A percentile compares a stretch with the other conserved stretches of the same genome.
These are phyloP conservation scores for Trisateles emortualis DNA, from an alignment of 2,888 invertebrate species.

Conservation along the genomic window DNA sequence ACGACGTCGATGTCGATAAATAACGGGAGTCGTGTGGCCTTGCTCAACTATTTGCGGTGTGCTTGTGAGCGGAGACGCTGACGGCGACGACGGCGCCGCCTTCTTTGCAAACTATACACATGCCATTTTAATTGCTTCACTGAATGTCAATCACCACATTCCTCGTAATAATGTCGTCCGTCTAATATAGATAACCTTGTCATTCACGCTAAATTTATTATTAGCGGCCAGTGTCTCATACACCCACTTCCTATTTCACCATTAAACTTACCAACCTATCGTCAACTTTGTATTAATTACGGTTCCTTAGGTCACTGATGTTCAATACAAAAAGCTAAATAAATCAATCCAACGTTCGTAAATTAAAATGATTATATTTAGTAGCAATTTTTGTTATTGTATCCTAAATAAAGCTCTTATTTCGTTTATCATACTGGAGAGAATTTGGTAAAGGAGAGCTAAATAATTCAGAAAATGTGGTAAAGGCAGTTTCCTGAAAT, in stretches of 20 bases:
- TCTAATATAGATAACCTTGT: conserved; percentile 52
- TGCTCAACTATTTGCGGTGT: conserved; percentile 78
- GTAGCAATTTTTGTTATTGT: neutral
- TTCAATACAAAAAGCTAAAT: neutral
- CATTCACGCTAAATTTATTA: conserved; percentile 41
- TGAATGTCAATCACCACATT: conserved; percentile 75
- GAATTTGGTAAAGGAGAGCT: conserved; percentile 50
- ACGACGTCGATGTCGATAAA: conserved; percentile 64
- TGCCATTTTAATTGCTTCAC: conserved; percentile 72
- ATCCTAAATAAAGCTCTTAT: conserved; percentile 11
- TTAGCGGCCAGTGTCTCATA: conserved; percentile 39
- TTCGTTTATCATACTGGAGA: conserved; percentile 42
- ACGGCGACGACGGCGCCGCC: conserved; percentile 46
- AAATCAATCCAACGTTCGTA: too few species aligned
- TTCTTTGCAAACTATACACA: conserved; percentile 43
- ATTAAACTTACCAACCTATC: conserved; percentile 13
- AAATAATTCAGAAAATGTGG: conserved; percentile 59
- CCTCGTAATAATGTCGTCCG: conserved; percentile 57
- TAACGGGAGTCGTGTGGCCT: conserved; percentile 70
- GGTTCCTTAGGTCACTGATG: neutral
- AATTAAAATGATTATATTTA: too few species aligned
- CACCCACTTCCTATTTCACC: conserved; percentile 38
- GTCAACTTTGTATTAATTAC: conserved; percentile 4
- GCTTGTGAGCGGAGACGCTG: conserved; percentile 56
- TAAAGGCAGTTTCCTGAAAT: conserved; percentile 46